These are phyloP conservation scores for Uria lomvia DNA, from an alignment of 2,113 vertebrate genomes.

Conservation along the genomic window DNA sequence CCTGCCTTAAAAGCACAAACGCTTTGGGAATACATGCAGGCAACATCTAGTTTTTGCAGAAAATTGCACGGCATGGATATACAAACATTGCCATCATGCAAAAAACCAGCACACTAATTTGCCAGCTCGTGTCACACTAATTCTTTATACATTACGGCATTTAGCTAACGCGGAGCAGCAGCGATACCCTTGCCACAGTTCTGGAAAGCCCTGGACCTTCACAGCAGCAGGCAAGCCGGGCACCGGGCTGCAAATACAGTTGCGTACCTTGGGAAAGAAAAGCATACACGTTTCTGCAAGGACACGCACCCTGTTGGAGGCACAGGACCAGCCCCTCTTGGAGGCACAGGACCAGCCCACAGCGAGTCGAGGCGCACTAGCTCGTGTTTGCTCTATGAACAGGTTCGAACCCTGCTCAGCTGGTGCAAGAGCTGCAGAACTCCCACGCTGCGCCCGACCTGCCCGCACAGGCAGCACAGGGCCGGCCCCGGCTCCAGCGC, in stretches of 20 bases:
- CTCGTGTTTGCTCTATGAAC: not conserved
- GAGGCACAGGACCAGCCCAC: not conserved
- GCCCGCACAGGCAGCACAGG: not conserved
- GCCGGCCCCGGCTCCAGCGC: not conserved
- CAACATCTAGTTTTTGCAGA: not conserved
- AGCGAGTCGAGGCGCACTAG: accelerated
- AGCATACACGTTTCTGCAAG: accelerated
- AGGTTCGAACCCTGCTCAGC: not conserved
- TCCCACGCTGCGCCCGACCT: not conserved
- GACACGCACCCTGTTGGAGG: not conserved
- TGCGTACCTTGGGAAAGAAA: not conserved
- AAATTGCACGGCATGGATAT: not conserved
- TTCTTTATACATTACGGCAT: accelerated
- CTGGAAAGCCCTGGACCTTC: not conserved
- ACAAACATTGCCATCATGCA: not conserved
- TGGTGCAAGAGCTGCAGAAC: not conserved
- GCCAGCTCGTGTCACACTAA: not conserved
- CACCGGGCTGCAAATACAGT: not conserved
- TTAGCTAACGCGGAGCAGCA: not conserved
- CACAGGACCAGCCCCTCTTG: not conserved
- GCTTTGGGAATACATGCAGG: not conserved
- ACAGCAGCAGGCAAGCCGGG: not conserved
- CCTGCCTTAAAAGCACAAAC: not conserved
- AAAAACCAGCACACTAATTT: not conserved
- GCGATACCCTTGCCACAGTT: not conserved